These are phyloP conservation scores for Ceyx melanurus DNA, from an alignment of 2,113 vertebrate species.

Conservation along the genomic window DNA sequence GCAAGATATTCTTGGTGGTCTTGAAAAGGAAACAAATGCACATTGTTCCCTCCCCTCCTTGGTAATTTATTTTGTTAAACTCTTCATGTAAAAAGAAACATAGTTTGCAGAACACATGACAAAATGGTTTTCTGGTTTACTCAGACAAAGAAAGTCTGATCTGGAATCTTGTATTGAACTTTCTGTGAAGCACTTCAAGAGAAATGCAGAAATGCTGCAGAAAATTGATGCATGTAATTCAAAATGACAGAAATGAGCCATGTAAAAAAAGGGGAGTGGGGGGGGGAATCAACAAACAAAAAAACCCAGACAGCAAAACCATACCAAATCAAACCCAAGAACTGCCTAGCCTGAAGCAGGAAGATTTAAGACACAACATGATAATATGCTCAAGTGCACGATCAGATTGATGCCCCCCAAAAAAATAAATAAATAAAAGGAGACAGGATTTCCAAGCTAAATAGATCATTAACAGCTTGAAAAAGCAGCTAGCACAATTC, in stretches of 20 bases:
- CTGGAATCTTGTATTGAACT: background rate
- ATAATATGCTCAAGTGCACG: background rate
- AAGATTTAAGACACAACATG: background rate
- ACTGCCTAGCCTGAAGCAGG: background rate
- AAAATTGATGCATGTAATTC: background rate
- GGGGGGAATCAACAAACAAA: accelerated
- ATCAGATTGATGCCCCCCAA: background rate
- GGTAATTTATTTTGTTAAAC: background rate
- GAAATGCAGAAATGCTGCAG: background rate
- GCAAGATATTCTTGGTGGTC: background rate
- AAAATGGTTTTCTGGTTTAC: background rate
- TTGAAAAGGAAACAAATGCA: background rate
- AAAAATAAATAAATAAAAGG: background rate
- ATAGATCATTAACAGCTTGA: background rate
- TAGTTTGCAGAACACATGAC: background rate
- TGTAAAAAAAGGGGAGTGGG: accelerated
- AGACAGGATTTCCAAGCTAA: background rate
- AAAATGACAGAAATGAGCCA: background rate
- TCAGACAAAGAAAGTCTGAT: background rate
- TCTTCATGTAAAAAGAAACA: background rate
- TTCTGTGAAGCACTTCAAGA: background rate
- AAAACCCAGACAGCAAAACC: background rate
- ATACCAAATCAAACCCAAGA: background rate
- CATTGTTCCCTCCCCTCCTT: too few relatives aligned
- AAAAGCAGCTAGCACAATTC: background rate